Conservation (phyloP, 2,888 invertebrate species). For the Myathropa florea region DNA sequence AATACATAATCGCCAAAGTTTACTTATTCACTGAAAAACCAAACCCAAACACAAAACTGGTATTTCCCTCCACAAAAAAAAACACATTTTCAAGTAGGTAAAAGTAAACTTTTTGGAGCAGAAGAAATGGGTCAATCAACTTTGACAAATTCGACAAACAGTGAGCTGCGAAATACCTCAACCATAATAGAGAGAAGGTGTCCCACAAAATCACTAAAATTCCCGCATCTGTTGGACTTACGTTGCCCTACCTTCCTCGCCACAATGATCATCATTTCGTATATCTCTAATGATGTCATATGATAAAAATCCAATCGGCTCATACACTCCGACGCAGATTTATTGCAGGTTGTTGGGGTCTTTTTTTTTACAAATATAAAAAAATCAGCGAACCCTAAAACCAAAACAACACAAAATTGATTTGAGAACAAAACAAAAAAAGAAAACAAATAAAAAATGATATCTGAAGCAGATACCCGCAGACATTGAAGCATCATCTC, state of each 20-base stretch:
- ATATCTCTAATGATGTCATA: constrained; percentile 59
- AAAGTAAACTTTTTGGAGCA: constrained; percentile 20
- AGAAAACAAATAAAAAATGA: constrained; percentile 8
- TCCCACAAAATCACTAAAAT: constrained; percentile 30
- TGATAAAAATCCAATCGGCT: constrained; percentile 57
- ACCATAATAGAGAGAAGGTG: constrained; percentile 22
- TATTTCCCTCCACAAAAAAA: constrained; percentile 10
- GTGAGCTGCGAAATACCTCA: background rate
- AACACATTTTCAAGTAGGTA: background rate
- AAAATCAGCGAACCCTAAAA: constrained; percentile 36
- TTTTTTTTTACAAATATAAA: constrained; percentile 10
- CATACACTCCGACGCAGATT: constrained; percentile 42
- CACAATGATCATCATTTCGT: background rate
- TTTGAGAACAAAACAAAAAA: constrained; percentile 7
- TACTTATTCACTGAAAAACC: constrained; percentile 2
- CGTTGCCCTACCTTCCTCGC: background rate
- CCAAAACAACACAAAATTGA: background rate
- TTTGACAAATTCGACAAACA: constrained; percentile 38
- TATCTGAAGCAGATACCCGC: constrained; percentile 39
- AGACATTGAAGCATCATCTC: constrained; percentile 42
- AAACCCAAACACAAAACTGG: constrained; percentile 27
- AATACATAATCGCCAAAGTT: background rate
- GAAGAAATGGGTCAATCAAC: constrained; percentile 58
- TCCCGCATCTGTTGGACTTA: background rate
- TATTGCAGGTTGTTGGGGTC: constrained; percentile 46